Percentiles rank a stretch among this genome's conserved stretches.
These are phyloP conservation scores for Enteromius trimaculatus DNA, from an alignment of 2,797 vertebrate species.

Conservation along the genomic window DNA sequence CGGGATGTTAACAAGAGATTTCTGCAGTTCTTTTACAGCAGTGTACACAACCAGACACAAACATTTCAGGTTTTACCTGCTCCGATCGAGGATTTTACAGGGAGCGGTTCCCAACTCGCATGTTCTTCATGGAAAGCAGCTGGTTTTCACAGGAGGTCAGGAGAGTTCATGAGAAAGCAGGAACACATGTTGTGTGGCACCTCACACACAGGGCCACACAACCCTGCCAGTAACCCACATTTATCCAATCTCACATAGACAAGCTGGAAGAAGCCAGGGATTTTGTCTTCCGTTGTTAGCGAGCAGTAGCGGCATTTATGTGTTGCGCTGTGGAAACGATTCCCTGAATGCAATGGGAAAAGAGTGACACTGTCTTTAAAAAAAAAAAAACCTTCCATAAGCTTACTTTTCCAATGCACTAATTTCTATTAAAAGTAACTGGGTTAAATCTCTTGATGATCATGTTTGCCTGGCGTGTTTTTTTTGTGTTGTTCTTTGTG, in stretches of 20 bases:
- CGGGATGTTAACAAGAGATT: slow-evolving; percentile 72
- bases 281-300: background rate
- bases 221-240: slow-evolving; percentile 37
- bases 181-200: slow-evolving; percentile 67
- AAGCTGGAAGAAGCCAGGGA: background rate
- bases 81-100: slow-evolving; percentile 25
- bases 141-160: slow-evolving; percentile 63
- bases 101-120: slow-evolving; percentile 33
- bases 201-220: slow-evolving; percentile 55
- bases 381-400: slow-evolving; percentile 26
- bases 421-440: slow-evolving; percentile 26
- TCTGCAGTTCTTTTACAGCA: slow-evolving; percentile 57
- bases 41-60: slow-evolving; percentile 27
- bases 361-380: slow-evolving; percentile 36
- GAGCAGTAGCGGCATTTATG: background rate
- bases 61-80: slow-evolving; percentile 52
- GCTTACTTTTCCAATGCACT: slow-evolving; percentile 50
- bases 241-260: slow-evolving; percentile 22
- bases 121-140: slow-evolving; percentile 50
- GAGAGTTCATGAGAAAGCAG: slow-evolving; percentile 70
- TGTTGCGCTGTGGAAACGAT: slow-evolving; percentile 31
- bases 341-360: slow-evolving; percentile 37
- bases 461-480: slow-evolving; percentile 31
- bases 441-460: slow-evolving; percentile 30
- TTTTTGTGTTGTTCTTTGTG: background rate